phyloP scores from a whole-genome alignment of 2,888 invertebrate species.

The Priapulus caudatus region DNA sequence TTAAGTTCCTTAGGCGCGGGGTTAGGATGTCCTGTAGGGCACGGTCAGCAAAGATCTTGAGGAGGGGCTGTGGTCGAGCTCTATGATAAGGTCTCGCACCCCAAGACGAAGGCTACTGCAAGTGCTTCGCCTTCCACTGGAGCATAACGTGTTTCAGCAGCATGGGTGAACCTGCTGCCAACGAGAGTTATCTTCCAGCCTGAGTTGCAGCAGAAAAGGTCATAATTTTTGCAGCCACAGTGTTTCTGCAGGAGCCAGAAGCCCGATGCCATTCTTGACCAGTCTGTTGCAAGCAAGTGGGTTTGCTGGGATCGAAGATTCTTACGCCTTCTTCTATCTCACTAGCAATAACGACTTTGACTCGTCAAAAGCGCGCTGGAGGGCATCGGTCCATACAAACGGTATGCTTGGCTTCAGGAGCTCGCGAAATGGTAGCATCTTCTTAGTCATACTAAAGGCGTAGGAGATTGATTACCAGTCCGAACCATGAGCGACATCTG shows the following conservation, averaged over 20 bases:
- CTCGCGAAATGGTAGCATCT: neutral
- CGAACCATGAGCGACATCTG: neutral
- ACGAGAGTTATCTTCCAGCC: neutral
- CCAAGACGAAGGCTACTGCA: neutral
- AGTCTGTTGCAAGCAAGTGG: neutral
- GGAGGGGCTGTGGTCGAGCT: too few species aligned
- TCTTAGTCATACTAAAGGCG: neutral
- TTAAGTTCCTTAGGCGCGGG: too few species aligned
- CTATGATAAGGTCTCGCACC: too few species aligned
- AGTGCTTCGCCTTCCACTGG: neutral
- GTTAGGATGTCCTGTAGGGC: neutral
- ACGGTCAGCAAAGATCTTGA: neutral
- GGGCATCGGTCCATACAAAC: neutral
- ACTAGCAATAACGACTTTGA: neutral
- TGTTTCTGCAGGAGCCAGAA: neutral
- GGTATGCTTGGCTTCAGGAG: neutral
- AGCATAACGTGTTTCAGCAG: neutral
- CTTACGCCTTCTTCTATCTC: neutral
- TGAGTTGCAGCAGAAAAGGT: neutral
- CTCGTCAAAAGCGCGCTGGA: neutral
- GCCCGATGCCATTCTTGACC: slow-evolving; percentile 3
- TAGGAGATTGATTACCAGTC: neutral
- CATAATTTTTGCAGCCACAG: too few species aligned
- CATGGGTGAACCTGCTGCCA: neutral
- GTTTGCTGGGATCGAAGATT: neutral